Conservation (phyloP, 2,113 vertebrate genomes). For the Eleginops maclovinus region DNA sequence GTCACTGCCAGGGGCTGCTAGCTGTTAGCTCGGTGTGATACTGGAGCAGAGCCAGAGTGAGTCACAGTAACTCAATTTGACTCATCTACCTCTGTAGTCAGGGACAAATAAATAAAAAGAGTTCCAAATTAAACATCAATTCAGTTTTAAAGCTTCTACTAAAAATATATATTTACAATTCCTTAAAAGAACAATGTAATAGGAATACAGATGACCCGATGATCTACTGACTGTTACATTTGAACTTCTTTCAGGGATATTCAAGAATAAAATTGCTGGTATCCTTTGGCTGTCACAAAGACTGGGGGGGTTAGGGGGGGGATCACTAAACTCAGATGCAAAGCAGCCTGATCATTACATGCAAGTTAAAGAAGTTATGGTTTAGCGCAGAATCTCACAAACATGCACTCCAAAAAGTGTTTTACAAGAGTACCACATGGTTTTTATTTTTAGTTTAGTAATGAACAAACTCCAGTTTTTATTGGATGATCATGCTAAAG, state of each 20-base stretch:
- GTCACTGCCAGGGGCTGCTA: slow-evolving; percentile 32
- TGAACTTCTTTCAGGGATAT: background rate
- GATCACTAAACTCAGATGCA: background rate
- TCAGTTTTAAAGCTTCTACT: background rate
- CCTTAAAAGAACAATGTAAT: background rate
- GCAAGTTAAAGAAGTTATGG: background rate
- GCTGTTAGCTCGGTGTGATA: slow-evolving; percentile 44
- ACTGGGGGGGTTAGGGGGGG: no score
- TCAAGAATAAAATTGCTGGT: no score
- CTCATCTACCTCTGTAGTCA: slow-evolving; percentile 28
- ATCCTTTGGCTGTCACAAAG: no score
- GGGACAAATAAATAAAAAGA: slow-evolving; percentile 16
- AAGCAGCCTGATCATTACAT: background rate
- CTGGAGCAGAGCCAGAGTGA: slow-evolving; percentile 47
- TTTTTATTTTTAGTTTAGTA: background rate
- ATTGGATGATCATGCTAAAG: no score
- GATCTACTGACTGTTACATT: background rate
- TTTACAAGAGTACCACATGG: background rate
- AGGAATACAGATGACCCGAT: background rate
- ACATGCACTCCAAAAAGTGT: no score
- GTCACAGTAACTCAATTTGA: slow-evolving; percentile 65
- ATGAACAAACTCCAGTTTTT: background rate
- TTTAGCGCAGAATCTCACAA: background rate
- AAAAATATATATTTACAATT: background rate
- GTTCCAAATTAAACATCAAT: slow-evolving; percentile 16